Conservation (phyloP, 2,888 invertebrate species). For the Parnassius mnemosyne region DNA sequence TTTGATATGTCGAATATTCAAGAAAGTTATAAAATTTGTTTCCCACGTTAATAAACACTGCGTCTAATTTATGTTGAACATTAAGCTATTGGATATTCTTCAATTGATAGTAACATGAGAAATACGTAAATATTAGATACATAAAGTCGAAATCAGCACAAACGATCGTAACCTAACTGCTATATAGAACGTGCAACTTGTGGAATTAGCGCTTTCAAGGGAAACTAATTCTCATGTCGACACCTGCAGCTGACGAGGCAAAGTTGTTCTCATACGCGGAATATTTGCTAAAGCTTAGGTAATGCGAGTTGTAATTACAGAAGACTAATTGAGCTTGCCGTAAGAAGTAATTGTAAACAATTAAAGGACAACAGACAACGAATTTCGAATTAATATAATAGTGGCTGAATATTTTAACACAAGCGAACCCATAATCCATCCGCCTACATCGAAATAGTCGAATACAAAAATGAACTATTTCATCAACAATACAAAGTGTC, state of each 20-base stretch:
- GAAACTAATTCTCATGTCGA: slow-evolving; percentile 24
- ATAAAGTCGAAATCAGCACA: slow-evolving; percentile 10
- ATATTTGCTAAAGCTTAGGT: slow-evolving; percentile 29
- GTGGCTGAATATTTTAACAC: slow-evolving; percentile 17
- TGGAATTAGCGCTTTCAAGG: slow-evolving; percentile 19
- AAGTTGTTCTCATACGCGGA: slow-evolving; percentile 28
- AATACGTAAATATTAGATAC: not conserved
- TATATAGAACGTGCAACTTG: slow-evolving; percentile 1
- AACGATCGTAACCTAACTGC: slow-evolving; percentile 15
- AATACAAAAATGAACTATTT: slow-evolving; percentile 13
- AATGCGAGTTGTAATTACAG: slow-evolving; percentile 33
- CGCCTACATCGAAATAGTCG: slow-evolving; percentile 20
- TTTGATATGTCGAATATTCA: not conserved
- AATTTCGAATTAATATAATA: slow-evolving; percentile 21
- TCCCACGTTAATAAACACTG: slow-evolving; percentile 15
- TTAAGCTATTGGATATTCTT: slow-evolving; percentile 2
- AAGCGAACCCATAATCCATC: slow-evolving; percentile 11
- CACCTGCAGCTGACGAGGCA: slow-evolving; percentile 36
- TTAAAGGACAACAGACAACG: slow-evolving; percentile 41
- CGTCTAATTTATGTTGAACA: slow-evolving; percentile 8
- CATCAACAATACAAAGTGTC: too few species aligned
- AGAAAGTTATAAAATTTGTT: not conserved
- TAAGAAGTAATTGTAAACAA: slow-evolving; percentile 39
- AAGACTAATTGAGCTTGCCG: slow-evolving; percentile 34
- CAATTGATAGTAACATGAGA: slow-evolving; percentile 7